Evolutionary conservation across 92 coral and sea anemone genomes (phyloP), one percentile per base, ranked within the genome.

Genomic region (Anthopleura xanthogrammica): DNA sequence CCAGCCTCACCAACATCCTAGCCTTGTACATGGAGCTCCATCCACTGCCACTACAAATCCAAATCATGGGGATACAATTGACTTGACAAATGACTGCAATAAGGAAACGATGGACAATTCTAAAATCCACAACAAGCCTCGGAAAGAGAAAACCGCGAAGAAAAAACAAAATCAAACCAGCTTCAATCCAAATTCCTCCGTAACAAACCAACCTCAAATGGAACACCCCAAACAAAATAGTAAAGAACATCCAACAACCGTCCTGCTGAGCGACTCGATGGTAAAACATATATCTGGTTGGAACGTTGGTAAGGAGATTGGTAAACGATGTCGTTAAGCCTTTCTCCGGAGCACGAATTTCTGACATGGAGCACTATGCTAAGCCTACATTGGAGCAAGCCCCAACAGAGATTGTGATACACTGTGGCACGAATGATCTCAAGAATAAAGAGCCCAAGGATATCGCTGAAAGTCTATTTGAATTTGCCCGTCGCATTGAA

Each of bases 371-470:
- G 17, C 60, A 48, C 60, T 48, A 78, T n/a, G 16, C 46, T 54
- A 78, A 54, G 20, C 82, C 82, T 5, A 78, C 72, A 2, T 46
- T 78, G 9, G 64, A 78, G 5, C 58, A 48, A 52, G 23, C 12
- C 14, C 82, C 64, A 3, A 10, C 58, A 48, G 66, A 78, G 42
- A 78, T 78, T 23, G 62, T 50, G 16, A 40, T 78, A 43, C 60
- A 78, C 43, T 54, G n/a, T 52, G 82, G 23, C 39, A 78, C 82
- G 3, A 78, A 78, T 14, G 70, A 78, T 52, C 82, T 54, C 3
- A 11, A 66, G 42, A 14, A 54, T 66, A 46, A 17, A 48, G 42
- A 78, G 36, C 36, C 65, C n/a, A 58, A 58, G 16, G n/a, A 58
- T 58, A 13, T 58, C n/a, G 65, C 65, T 19, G 65, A 58, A 13